Conservation (phyloP, 2,113 vertebrate genomes). For the Phodopus roborovskii region DNA sequence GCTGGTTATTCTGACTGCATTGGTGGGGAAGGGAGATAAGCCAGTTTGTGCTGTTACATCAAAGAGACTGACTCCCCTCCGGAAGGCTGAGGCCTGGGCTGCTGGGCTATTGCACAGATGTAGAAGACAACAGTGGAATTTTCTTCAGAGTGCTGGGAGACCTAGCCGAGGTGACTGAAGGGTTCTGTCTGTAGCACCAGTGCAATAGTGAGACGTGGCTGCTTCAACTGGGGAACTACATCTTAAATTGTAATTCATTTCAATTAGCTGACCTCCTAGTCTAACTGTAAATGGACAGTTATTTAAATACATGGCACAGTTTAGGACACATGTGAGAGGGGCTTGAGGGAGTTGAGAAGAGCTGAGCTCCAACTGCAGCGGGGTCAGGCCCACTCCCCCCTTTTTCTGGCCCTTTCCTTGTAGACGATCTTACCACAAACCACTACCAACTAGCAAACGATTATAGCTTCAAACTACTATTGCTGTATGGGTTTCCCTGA, state of each 20-base stretch:
- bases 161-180: neutral
- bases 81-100: neutral
- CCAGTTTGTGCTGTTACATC: neutral
- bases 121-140: neutral
- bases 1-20: neutral
- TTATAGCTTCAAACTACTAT: constrained; percentile 13
- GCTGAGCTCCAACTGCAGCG: neutral
- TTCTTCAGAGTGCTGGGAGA: neutral
- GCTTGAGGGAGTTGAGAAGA: neutral
- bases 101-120: neutral
- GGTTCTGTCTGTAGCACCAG: neutral
- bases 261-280: neutral
- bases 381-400: neutral
- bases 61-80: neutral
- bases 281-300: neutral
- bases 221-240: neutral
- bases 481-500: neutral
- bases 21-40: neutral
- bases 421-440: neutral
- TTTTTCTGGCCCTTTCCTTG: neutral
- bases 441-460: neutral
- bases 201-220: neutral
- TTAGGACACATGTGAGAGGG: neutral
- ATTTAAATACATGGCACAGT: neutral
- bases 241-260: constrained; percentile 30